Percentiles rank a stretch among this genome's conserved stretches.
phyloP scores from a whole-genome alignment of 2,113 vertebrate genomes.

The Solea senegalensis region DNA sequence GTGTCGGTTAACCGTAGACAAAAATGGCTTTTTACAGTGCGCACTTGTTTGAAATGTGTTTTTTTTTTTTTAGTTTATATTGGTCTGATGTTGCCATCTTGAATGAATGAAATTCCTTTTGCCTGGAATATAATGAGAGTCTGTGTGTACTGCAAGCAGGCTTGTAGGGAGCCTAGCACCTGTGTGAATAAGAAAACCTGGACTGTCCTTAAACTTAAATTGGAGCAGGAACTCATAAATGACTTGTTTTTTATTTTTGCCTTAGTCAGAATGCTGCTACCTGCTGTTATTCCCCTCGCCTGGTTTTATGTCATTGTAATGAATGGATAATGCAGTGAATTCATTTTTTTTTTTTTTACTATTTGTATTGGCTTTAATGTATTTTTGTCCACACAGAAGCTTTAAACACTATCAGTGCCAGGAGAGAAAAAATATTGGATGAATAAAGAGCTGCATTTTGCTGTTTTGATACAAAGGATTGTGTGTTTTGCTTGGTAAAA shows the following conservation, averaged over 20 bases:
- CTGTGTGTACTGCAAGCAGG: constrained; percentile 62
- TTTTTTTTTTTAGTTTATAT: constrained; percentile 12
- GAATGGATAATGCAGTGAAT: constrained; percentile 22
- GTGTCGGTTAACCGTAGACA: constrained; percentile 15
- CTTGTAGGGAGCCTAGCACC: constrained; percentile 52
- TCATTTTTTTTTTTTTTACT: constrained; percentile 26
- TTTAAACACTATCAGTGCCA: constrained; percentile 53
- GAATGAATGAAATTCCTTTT: constrained; percentile 70
- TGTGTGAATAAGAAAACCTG: constrained; percentile 62
- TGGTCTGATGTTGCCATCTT: constrained; percentile 53
- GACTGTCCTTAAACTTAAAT: constrained; percentile 42
- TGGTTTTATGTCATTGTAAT: constrained; percentile 54
- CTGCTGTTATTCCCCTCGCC: constrained; percentile 50
- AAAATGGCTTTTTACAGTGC: constrained; percentile 40
- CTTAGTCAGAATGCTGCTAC: constrained; percentile 83
- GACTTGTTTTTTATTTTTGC: constrained; percentile 52
- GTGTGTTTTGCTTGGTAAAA: constrained; percentile 18
- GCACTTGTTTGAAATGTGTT: constrained; percentile 43
- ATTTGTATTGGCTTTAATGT: constrained; percentile 60
- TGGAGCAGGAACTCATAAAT: constrained; percentile 66
- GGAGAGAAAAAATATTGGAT: not conserved
- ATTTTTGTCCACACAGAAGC: constrained; percentile 65
- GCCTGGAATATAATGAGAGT: constrained; percentile 62
- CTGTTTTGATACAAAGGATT: constrained; percentile 33
- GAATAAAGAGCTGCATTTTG: constrained; percentile 52